Conservation (phyloP, 2,888 invertebrate species). For the Hydraecia micacea region DNA sequence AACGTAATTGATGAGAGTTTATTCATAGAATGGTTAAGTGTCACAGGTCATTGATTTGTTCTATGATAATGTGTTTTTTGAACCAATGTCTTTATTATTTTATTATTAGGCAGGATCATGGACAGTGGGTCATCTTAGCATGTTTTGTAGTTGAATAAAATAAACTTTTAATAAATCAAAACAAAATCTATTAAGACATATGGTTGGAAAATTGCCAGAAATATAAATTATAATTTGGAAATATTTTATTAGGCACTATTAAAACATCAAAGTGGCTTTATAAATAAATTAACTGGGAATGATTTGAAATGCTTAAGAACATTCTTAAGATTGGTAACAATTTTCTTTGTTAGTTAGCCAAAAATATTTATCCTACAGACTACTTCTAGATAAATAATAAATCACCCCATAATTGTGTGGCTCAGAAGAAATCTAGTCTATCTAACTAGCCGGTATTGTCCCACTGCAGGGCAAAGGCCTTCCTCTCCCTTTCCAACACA, state of each 20-base stretch:
- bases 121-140: too few relatives aligned
- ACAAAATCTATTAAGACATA: slow-evolving; percentile 18
- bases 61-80: not conserved
- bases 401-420: not conserved
- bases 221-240: slow-evolving; percentile 47
- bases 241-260: slow-evolving; percentile 45
- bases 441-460: too few relatives aligned
- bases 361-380: not conserved
- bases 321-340: not conserved
- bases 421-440: not conserved
- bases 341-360: not conserved
- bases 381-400: not conserved
- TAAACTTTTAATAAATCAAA: slow-evolving; percentile 31
- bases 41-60: slow-evolving; percentile 16
- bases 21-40: slow-evolving; percentile 46
- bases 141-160: not conserved
- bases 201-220: slow-evolving; percentile 53
- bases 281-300: slow-evolving; percentile 12
- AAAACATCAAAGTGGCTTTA: slow-evolving; percentile 44
- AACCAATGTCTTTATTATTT: not conserved
- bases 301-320: not conserved
- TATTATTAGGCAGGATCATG: not conserved
- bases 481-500: too few relatives aligned
- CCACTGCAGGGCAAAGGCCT: too few relatives aligned
- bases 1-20: slow-evolving; percentile 58